Base-by-base conservation (phyloP, 1,140 invertebrate genomes). In the Tachypleus tridentatus region DNA sequence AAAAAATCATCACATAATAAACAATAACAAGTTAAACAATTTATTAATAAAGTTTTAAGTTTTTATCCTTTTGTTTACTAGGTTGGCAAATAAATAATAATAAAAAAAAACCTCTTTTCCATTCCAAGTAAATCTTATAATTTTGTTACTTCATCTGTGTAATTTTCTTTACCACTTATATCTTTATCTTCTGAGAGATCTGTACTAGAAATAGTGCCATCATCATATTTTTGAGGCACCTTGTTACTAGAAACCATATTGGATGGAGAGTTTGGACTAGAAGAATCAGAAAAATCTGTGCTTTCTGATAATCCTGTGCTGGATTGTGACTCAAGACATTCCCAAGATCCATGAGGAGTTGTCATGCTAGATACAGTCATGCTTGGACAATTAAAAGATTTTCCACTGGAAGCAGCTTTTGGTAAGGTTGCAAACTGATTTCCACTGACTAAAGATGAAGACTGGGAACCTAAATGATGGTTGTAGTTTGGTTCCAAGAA, bases 341-440 rank as follows among this genome's bases (percentile, higher is more conserved):
- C 67, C 67, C 67, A 68, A 54, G 67, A 68, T 9, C 67, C 67
- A 56, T 68, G 62, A 4, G 66, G 66, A 49, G 58, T 60, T 5
- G 48, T 52, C 54, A 64, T 29, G 7, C 7, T 54, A 3, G 53
- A 8, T 54, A n/a, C 7, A n/a, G 53, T 7, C n/a, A 54, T 8
- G n/a, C 53, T 54, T 8, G 1, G 7, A n/a, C 53, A 54, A 54
- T 8, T n/a, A 54, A n/a, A 8, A 8, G 7, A 8, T 54, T 54
- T 54, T 8, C 49, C 48, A 5, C 48, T 49, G 10, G 49, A 10
- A 8, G 67, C 52, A 48, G 64, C 63, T 59, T 68, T 68, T 29
- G 67, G 67, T 49, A 68, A 57, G 4, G 67, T 68, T 9, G 67
- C 67, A 65, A 68, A 68, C 49, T 68, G 67, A 49, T 68, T 68